These are phyloP conservation scores for Esperia sulphurella DNA, from an alignment of 2,888 invertebrate genomes.

Conservation along the genomic window DNA sequence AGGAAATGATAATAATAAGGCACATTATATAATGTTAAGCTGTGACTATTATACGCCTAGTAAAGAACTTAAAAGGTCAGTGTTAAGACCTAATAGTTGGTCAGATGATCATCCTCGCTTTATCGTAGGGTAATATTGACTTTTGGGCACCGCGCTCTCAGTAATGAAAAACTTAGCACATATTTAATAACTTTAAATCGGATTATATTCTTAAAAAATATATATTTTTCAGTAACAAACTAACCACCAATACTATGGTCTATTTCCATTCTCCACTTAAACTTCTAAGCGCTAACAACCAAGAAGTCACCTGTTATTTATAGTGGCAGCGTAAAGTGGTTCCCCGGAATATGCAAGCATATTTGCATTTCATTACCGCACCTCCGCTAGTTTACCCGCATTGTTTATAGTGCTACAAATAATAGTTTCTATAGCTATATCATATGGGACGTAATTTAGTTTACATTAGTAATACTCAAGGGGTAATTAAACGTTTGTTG, in stretches of 20 bases:
- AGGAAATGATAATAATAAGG: too few relatives aligned
- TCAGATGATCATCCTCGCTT: too few relatives aligned
- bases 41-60: too few relatives aligned
- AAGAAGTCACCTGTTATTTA: conserved; percentile 45
- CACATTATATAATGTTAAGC: too few relatives aligned
- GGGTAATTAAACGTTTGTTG: neutral
- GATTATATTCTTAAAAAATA: too few relatives aligned
- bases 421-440: conserved; percentile 15
- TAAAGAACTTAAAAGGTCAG: too few relatives aligned
- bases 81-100: too few relatives aligned
- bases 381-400: conserved; percentile 25
- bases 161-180: too few relatives aligned
- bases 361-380: conserved; percentile 61
- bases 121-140: too few relatives aligned
- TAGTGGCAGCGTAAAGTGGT: conserved; percentile 38
- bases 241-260: neutral
- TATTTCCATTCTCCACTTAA: neutral
- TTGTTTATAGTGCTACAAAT: conserved; percentile 15
- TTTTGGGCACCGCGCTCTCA: too few relatives aligned
- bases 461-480: neutral
- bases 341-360: conserved; percentile 42
- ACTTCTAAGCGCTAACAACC: conserved; percentile 15
- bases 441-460: conserved; percentile 5
- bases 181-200: too few relatives aligned
- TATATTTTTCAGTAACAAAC: neutral